These are phyloP conservation scores for Eristalis arbustorum DNA, from an alignment of 2,888 invertebrate species.

Conservation along the genomic window DNA sequence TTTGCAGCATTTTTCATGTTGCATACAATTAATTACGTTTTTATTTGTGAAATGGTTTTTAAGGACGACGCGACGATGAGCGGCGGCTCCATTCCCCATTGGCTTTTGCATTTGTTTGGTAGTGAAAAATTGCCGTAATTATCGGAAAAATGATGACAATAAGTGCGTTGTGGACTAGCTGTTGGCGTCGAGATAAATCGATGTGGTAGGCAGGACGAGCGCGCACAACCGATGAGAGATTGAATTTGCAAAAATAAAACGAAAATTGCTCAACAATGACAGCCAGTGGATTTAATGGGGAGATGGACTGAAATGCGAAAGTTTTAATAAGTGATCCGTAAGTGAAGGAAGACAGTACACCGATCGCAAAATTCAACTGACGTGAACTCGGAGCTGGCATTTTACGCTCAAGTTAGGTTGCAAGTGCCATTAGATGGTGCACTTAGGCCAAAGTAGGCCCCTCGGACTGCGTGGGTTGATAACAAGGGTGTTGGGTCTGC, in stretches of 20 bases:
- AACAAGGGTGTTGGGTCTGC: too few relatives aligned
- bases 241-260: background rate
- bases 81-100: background rate
- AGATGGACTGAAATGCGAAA: too few relatives aligned
- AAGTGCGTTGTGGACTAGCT: conserved; percentile 42
- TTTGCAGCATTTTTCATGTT: conserved; percentile 61
- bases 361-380: too few relatives aligned
- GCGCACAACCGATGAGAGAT: background rate
- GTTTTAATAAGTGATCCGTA: too few relatives aligned
- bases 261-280: too few relatives aligned
- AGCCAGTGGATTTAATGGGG: too few relatives aligned
- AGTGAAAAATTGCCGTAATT: conserved; percentile 55
- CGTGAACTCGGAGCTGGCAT: too few relatives aligned
- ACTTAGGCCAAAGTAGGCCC: too few relatives aligned
- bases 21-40: conserved; percentile 65
- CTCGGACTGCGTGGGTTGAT: too few relatives aligned
- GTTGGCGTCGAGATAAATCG: conserved; percentile 2
- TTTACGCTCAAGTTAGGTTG: too few relatives aligned
- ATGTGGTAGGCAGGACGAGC: background rate
- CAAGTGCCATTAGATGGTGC: too few relatives aligned
- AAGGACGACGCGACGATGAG: conserved; percentile 43
- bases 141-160: conserved; percentile 59
- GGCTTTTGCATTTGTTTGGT: conserved; percentile 36
- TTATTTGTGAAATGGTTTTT: conserved; percentile 55
- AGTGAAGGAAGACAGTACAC: too few relatives aligned